Percentiles rank a stretch among this genome's conserved stretches.
These are phyloP conservation scores for Nicator chloris DNA, from an alignment of 2,113 vertebrate genomes.

Conservation along the genomic window DNA sequence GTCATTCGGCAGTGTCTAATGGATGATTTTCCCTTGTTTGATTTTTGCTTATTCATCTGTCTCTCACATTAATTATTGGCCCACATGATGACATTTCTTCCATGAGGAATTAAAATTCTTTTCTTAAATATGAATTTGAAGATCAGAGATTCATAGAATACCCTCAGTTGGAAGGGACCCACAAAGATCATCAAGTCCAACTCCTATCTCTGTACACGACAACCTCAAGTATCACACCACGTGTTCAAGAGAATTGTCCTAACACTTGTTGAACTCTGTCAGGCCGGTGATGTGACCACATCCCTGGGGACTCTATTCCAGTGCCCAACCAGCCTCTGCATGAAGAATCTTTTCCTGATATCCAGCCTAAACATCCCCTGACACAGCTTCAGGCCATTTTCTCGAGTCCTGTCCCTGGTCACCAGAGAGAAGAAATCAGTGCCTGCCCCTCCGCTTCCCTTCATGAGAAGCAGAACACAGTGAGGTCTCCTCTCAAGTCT, in stretches of 20 bases:
- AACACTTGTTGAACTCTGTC: neutral
- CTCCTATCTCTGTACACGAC: neutral
- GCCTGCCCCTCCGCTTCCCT: neutral
- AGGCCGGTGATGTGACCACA: fast-evolving
- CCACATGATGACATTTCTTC: neutral
- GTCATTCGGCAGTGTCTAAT: neutral
- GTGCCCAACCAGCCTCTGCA: too few relatives aligned
- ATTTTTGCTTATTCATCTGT: neutral
- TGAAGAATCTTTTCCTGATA: neutral
- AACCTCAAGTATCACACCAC: neutral
- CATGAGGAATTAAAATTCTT: neutral
- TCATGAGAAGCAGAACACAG: too few relatives aligned
- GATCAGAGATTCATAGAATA: neutral
- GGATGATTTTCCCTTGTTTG: neutral
- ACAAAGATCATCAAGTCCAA: neutral
- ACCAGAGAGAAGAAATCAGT: neutral
- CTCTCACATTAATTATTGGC: neutral
- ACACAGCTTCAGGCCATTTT: neutral
- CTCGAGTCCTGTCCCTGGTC: fast-evolving
- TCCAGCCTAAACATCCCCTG: neutral
- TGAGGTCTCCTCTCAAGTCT: neutral
- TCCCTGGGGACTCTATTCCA: neutral
- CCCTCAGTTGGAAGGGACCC: neutral
- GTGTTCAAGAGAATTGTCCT: neutral
- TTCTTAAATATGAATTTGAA: neutral